A percentile compares a stretch with the other conserved stretches of the same genome.
phyloP scores from a whole-genome alignment of 2,888 invertebrate species.

The Nemoura dubitans region DNA sequence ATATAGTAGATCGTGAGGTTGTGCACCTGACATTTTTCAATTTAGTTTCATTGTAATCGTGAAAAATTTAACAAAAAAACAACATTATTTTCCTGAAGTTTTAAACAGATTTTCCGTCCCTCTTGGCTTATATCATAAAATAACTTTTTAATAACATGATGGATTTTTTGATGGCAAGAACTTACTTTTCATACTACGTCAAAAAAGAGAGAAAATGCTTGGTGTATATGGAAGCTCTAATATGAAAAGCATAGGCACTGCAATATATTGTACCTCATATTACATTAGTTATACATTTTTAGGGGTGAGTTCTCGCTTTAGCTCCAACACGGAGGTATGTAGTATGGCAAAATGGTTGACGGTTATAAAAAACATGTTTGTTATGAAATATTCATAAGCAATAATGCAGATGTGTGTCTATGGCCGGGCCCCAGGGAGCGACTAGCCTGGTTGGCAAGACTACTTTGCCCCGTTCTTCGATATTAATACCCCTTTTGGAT shows the following conservation, averaged over 20 bases:
- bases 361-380: conserved; percentile 43
- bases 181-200: conserved; percentile 16
- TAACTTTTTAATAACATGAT: conserved; percentile 18
- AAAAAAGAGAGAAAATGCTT: background rate
- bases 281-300: conserved; percentile 42
- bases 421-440: conserved; percentile 39
- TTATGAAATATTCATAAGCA: conserved; percentile 53
- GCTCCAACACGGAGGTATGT: background rate
- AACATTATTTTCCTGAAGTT: background rate
- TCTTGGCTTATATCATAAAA: conserved; percentile 7
- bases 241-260: conserved; percentile 7
- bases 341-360: conserved; percentile 41
- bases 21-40: background rate
- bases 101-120: conserved; percentile 4
- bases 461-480: conserved; percentile 43
- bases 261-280: conserved; percentile 36
- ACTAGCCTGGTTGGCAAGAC: conserved; percentile 42
- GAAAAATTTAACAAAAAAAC: background rate
- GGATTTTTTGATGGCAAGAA: conserved; percentile 37
- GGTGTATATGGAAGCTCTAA: background rate
- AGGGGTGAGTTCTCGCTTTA: conserved; percentile 22
- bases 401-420: conserved; percentile 53
- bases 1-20: no score
- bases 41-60: background rate
- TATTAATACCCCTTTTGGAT: conserved; percentile 43